phyloP scores from a whole-genome alignment of 2,888 invertebrate genomes.

The Euplexia lucipara region DNA sequence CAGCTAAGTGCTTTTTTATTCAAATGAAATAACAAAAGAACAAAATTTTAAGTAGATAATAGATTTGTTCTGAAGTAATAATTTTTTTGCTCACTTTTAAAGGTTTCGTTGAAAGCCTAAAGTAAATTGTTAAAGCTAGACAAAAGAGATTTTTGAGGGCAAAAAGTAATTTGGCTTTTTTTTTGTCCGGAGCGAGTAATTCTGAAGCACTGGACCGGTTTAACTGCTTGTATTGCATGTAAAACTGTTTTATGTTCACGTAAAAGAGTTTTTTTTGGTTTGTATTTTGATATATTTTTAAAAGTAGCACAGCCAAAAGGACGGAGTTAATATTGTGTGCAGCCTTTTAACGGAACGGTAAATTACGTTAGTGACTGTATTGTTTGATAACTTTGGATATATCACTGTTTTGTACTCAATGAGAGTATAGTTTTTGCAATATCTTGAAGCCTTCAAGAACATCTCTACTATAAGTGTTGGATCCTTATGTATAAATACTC shows the following conservation, averaged over 20 bases:
- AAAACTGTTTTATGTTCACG: slow-evolving; percentile 49
- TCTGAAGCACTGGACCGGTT: slow-evolving; percentile 34
- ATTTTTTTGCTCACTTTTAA: slow-evolving; percentile 46
- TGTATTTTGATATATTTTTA: slow-evolving; percentile 9
- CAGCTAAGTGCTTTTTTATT: slow-evolving; percentile 39
- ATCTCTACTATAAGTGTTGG: too few species aligned
- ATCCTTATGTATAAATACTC: neutral
- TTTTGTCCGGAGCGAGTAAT: slow-evolving; percentile 57
- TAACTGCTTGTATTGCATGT: slow-evolving; percentile 43
- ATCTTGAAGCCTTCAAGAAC: too few species aligned
- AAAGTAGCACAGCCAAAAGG: slow-evolving; percentile 6
- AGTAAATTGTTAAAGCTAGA: slow-evolving; percentile 58
- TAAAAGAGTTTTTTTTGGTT: slow-evolving; percentile 17
- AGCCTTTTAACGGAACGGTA: neutral
- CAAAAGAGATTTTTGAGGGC: slow-evolving; percentile 57
- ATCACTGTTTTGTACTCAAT: too few species aligned
- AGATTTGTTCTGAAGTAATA: slow-evolving; percentile 38
- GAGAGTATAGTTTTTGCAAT: too few species aligned
- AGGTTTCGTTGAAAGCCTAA: slow-evolving; percentile 50
- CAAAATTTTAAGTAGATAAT: slow-evolving; percentile 44
- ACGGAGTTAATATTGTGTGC: slow-evolving; percentile 9
- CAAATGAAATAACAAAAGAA: slow-evolving; percentile 39
- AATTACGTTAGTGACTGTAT: neutral
- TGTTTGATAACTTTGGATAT: too few species aligned
- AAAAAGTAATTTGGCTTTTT: slow-evolving; percentile 59